Evolutionary conservation across 2,797 vertebrate genomes (phyloP).

Genomic region (Agapornis canus): DNA sequence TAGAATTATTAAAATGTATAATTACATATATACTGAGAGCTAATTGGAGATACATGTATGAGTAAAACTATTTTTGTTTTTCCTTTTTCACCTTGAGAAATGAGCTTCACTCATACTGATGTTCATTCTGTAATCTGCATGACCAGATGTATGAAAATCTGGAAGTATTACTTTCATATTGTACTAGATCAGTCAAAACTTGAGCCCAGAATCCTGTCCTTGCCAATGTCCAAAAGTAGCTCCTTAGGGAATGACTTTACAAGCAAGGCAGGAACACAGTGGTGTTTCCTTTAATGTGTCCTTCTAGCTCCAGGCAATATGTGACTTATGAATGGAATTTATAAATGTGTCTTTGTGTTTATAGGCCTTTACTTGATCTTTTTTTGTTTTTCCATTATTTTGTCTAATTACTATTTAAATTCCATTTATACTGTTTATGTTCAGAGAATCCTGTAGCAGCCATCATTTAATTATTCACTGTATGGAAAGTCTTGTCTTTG

Average conservation of each 20-base stretch:
- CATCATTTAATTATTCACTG: neutral
- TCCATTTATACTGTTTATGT: neutral
- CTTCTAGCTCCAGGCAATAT: neutral
- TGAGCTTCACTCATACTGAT: neutral
- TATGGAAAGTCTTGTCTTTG: neutral
- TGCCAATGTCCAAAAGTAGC: neutral
- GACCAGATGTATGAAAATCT: neutral
- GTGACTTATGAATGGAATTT: neutral
- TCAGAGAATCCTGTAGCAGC: neutral
- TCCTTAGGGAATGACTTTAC: neutral
- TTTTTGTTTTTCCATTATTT: neutral
- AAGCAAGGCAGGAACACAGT: neutral
- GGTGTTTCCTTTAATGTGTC: neutral
- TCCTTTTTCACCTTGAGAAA: neutral
- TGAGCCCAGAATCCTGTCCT: neutral
- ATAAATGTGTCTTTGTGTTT: neutral
- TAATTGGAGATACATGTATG: neutral
- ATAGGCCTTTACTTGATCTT: neutral
- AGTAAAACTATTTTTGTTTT: neutral
- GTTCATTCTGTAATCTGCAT: neutral
- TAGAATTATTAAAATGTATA: neutral
- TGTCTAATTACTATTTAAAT: neutral
- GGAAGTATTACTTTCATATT: neutral
- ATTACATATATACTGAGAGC: neutral
- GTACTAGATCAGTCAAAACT: neutral